phyloP scores from a whole-genome alignment of 2,888 invertebrate species.

The Tromatobia lineatoria region DNA sequence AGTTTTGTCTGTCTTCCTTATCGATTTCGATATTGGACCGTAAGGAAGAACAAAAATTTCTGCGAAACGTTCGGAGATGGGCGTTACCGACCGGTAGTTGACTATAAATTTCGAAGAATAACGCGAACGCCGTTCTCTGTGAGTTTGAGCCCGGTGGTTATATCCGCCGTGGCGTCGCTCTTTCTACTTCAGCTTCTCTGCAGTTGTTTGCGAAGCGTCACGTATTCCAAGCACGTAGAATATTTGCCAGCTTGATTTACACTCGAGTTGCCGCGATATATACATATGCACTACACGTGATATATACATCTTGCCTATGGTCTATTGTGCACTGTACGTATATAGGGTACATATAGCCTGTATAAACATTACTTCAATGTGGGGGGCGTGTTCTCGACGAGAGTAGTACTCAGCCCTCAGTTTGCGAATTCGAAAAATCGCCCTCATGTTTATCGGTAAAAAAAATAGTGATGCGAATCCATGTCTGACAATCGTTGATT shows the following conservation, averaged over 20 bases:
- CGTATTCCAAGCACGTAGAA: constrained; percentile 63
- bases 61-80: constrained; percentile 9
- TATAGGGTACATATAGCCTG: constrained; percentile 1
- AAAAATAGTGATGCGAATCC: not conserved
- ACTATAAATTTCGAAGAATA: constrained; percentile 47
- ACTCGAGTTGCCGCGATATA: constrained; percentile 31
- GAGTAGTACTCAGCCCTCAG: not conserved
- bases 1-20: not conserved
- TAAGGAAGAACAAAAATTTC: constrained; percentile 3
- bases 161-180: constrained; percentile 50
- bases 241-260: constrained; percentile 61
- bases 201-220: constrained; percentile 54
- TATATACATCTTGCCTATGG: too few species aligned
- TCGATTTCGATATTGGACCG: not conserved
- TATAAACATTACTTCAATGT: constrained; percentile 20
- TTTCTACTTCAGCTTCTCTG: constrained; percentile 19
- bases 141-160: constrained; percentile 24
- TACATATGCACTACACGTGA: constrained; percentile 26
- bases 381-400: not conserved
- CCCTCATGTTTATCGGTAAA: not conserved
- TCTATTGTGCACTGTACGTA: constrained; percentile 1
- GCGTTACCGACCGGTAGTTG: constrained; percentile 38
- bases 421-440: constrained; percentile 10
- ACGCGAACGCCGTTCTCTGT: not conserved
- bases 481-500: constrained; percentile 13